Evolutionary conservation across 2,113 vertebrate genomes (phyloP), one percentile per base, ranked within the genome.

Genomic region (Hyperopisus bebe): DNA sequence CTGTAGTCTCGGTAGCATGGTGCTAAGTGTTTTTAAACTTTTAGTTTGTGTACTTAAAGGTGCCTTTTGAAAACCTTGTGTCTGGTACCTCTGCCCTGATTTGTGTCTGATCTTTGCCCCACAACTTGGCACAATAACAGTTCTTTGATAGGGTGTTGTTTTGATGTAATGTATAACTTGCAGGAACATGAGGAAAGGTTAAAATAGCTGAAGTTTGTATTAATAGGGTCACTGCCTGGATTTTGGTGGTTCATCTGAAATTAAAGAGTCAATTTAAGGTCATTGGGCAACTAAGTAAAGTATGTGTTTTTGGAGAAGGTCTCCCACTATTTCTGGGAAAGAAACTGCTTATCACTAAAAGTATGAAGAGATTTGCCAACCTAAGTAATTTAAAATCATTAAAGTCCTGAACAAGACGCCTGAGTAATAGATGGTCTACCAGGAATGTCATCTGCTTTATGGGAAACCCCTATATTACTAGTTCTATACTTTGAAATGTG

Each of bases 151-250:
- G 93, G 93, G 94, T 91, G 91, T 92, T 90, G 89, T 88, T 83
- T 0, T 94, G 93, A 93, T 93, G 92, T 95, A 83, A 19, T 88
- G 87, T 62, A 44, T 88, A 93, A 92, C 91, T 80, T 90, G 92
- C 93, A 92, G 90, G 93, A 94, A 90, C 90, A 92, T 90, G 91
- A 88, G 89, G 82, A 93, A 95, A 96, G 93, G 92, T 96, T 94
- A 95, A 93, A 89, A 94, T 94, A 93, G 92, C 92, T 92, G 90
- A 90, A 91, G 89, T 92, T 89, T 92, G 88, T 92, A 92, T 95
- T 96, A 95, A 95, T 92, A 93, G 94, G 92, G 95, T 93, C 92
- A 92, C 95, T 94, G 94, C 94, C 89, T 89, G 50, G 24, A 0
- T 92, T 90, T 94, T 95, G 96, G 94, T 94, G 94, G 89, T 5